Percentiles rank a stretch among this genome's conserved stretches.
Evolutionary conservation across 2,797 vertebrate genomes (phyloP).

Genomic region (Carapus acus): DNA sequence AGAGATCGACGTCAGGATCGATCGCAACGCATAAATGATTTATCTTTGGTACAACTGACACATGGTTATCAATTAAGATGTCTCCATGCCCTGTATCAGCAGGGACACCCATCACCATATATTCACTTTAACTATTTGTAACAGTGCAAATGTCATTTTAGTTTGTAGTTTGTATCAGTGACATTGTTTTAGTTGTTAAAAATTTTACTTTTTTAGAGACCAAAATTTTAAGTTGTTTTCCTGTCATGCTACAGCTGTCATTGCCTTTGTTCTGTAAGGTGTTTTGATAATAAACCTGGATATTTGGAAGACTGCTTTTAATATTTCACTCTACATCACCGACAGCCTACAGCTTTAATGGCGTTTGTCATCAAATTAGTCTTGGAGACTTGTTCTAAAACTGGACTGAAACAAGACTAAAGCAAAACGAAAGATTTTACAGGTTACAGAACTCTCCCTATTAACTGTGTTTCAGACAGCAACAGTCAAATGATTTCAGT

Average conservation of each 20-base stretch:
- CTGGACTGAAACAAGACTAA: no score
- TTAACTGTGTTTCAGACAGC: no score
- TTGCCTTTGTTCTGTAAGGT: constrained; percentile 65
- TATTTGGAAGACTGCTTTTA: constrained; percentile 27
- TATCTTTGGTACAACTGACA: constrained; percentile 20
- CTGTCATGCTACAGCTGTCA: constrained; percentile 49
- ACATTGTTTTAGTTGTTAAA: constrained; percentile 64
- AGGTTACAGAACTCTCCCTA: no score
- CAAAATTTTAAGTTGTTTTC: constrained; percentile 59
- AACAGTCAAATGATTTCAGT: no score
- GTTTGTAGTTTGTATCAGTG: constrained; percentile 51
- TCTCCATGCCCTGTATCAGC: constrained; percentile 25
- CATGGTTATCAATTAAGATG: constrained; percentile 33
- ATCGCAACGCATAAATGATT: constrained; percentile 86
- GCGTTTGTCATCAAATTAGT: no score
- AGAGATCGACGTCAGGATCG: constrained; percentile 95
- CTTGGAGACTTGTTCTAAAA: no score
- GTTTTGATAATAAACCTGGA: constrained; percentile 75
- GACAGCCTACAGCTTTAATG: no score
- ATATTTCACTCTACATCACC: no score
- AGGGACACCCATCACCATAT: constrained; percentile 25
- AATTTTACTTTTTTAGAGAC: constrained; percentile 66
- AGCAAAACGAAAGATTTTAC: no score
- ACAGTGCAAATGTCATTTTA: constrained; percentile 38
- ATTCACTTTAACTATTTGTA: constrained; percentile 47